phyloP scores from a whole-genome alignment of 2,113 vertebrate genomes.

The Aegithalos caudatus region DNA sequence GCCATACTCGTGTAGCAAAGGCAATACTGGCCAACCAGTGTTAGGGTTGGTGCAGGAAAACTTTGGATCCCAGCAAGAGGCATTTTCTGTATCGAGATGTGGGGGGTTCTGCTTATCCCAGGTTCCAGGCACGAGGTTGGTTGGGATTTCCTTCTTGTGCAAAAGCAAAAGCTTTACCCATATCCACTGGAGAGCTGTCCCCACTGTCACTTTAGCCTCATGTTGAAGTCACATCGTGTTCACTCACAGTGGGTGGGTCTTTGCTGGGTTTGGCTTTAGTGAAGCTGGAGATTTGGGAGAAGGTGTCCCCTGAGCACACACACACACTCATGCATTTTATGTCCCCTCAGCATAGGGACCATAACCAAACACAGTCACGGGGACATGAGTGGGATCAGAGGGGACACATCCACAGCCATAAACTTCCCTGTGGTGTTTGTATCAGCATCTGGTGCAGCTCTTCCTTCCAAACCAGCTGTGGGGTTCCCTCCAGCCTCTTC shows the following conservation, averaged over 20 bases:
- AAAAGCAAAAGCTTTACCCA: not conserved
- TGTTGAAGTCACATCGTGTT: not conserved
- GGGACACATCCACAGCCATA: not conserved
- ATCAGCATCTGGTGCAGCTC: not conserved
- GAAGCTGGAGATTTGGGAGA: not conserved
- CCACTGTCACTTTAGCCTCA: not conserved
- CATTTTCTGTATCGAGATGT: not conserved
- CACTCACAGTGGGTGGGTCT: not conserved
- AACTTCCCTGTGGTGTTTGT: not conserved
- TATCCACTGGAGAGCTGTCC: not conserved
- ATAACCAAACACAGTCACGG: not conserved
- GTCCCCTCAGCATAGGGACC: not conserved
- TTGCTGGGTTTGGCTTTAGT: not conserved
- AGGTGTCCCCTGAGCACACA: not conserved
- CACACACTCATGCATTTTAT: not conserved
- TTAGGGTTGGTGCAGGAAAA: not conserved
- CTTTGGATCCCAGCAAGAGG: not conserved
- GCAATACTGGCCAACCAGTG: conserved; percentile 46
- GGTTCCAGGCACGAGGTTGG: not conserved
- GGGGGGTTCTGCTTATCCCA: not conserved
- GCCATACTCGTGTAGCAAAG: conserved; percentile 62
- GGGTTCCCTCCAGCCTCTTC: not conserved
- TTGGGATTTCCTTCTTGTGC: not conserved
- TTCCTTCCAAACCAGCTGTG: not conserved
- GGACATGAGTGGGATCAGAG: not conserved